Percentiles rank a stretch among this genome's conserved stretches.
Evolutionary conservation across 2,888 invertebrate species (phyloP).

Genomic region (Drosophila monieri): DNA sequence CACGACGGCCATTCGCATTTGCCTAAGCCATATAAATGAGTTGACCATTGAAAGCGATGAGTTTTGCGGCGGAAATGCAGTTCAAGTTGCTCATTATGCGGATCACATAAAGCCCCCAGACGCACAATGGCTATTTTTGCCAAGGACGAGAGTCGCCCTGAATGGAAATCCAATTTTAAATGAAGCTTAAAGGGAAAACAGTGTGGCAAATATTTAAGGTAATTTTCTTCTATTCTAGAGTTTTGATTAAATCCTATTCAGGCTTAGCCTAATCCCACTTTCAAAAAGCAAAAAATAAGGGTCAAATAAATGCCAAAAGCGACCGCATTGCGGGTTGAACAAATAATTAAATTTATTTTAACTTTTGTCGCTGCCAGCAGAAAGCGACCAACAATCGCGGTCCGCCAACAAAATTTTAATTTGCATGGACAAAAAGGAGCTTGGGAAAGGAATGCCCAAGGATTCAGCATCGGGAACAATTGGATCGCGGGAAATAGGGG

Average conservation of each 20-base stretch:
- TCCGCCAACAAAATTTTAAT: constrained; percentile 61
- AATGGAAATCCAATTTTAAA: constrained; percentile 3
- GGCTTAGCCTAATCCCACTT: constrained; percentile 24
- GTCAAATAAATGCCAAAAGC: constrained; percentile 35
- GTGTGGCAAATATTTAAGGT: constrained; percentile 7
- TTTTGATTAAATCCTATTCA: constrained; percentile 27
- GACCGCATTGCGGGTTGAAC: constrained; percentile 44
- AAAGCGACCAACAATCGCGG: constrained; percentile 31
- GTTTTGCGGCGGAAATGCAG: constrained; percentile 35
- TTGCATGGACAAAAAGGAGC: constrained; percentile 51
- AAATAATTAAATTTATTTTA: constrained; percentile 63
- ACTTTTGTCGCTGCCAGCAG: constrained; percentile 44
- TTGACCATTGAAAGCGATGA: constrained; percentile 26
- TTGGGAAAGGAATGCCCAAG: constrained; percentile 15
- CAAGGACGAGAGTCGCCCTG: neutral
- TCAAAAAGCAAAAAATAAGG: constrained; percentile 24
- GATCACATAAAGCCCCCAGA: constrained; percentile 21
- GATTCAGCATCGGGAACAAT: constrained; percentile 18
- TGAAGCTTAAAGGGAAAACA: neutral
- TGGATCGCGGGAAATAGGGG: constrained; percentile 20
- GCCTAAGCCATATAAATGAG: constrained; percentile 76
- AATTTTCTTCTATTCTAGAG: constrained; percentile 22
- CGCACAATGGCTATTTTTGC: constrained; percentile 1
- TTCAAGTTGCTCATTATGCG: constrained; percentile 39
- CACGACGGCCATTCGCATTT: constrained; percentile 71